Base-by-base conservation (phyloP, 1,140 invertebrate genomes). In the Luehdorfia chinensis region DNA sequence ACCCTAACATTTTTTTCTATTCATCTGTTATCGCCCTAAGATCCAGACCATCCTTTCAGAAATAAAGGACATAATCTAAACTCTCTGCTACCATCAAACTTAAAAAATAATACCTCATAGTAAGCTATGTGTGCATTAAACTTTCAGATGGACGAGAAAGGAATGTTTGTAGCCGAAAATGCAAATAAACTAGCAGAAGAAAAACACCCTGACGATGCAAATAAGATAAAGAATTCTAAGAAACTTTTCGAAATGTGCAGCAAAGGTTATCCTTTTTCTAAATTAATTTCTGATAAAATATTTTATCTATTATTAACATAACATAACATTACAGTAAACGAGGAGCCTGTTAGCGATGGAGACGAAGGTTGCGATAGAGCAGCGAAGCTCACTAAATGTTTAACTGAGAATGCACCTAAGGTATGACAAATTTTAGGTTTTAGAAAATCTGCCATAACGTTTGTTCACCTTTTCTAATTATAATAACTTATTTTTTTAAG, bases 91-190 rank as follows among this genome's bases (percentile, higher is more conserved):
- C n/a, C n/a, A n/a, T n/a, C n/a, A n/a, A n/a, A n/a, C n/a, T n/a
- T n/a, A n/a, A n/a, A n/a, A n/a, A n/a, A n/a, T n/a, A n/a, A n/a
- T n/a, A n/a, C n/a, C n/a, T n/a, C n/a, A n/a, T n/a, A n/a, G n/a
- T n/a, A n/a, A n/a, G n/a, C n/a, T n/a, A n/a, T n/a, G n/a, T n/a
- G n/a, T n/a, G n/a, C n/a, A n/a, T n/a, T n/a, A n/a, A n/a, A n/a
- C n/a, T 21, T 71, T 25, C 47, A 84, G 79, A 47, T 78, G 21
- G 59, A 78, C 28, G 61, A 65, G 8, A 78, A 80, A 30, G 80
- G 80, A 0, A 75, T 68, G 61, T 84, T 70, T 31, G 47, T 66
- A 11, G 43, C 59, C 2, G 64, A 66, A 13, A 55, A 49, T 15
- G 67, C 74, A 2, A 37, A 55, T 0, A 66, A 61, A 16, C 36